Evolutionary conservation across 2,797 vertebrate genomes (phyloP), one percentile per base, ranked within the genome.

Genomic region (Choloepus didactylus): DNA sequence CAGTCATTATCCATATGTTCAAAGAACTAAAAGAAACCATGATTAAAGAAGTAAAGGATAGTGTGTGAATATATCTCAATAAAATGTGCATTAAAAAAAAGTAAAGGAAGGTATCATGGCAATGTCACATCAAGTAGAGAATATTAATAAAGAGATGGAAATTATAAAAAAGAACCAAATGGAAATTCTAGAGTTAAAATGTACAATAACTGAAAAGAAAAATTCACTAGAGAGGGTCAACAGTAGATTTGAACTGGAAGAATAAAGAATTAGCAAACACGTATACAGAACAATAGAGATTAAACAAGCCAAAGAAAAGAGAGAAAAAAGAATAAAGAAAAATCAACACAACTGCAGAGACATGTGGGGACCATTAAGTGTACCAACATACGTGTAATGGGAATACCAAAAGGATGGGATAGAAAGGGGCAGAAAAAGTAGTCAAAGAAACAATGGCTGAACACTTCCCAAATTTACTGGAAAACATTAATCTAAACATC

Each of bases 401-500:
- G 11, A 70, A 7, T 14, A 72, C 18, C 46, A 91, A 76, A 87
- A 94, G 29, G n/a, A 85, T 19, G 62, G 29, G 21, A 29, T 19
- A 60, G 35, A 46, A 41, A 85, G 19, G 2, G 62, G 25, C 14
- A 87, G 21, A 83, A 60, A 31, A 95, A 86, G 77, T 72, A 91
- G 41, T 9, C 35, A 19, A 29, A 87, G 6, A 89, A 81, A 46
- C 25, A 85, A 81, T 46, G 14, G 23, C 67, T 16, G 10, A 29
- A 92, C 89, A 64, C 46, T 75, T 66, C 59, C 38, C 75, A 94
- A 46, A 75, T 82, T 81, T 81, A 86, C 23, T 49, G 31, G 81
- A 85, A 89, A 86, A 25, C 49, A 93, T 60, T 73, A 85, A 89
- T 29, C 31, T 59, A 91, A 9, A 91, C 4, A 70, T 66, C 60